Evolutionary conservation across 1,140 invertebrate species (phyloP), one percentile per base, ranked within the genome.

Genomic region (Listronotus oregonensis): DNA sequence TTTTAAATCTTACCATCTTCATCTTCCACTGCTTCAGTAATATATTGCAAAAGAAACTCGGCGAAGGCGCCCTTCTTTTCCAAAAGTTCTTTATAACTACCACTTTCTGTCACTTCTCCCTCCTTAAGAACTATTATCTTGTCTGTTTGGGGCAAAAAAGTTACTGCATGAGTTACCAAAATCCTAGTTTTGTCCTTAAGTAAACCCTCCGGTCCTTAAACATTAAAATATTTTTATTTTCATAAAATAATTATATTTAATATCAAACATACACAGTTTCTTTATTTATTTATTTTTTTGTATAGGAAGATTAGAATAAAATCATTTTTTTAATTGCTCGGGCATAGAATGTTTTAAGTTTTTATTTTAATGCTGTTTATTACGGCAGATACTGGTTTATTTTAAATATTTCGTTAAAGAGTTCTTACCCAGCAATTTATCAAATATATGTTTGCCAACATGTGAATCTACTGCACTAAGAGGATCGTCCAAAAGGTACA

Each of bases 361-460:
- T n/a, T n/a, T n/a, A n/a, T n/a, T n/a, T n/a, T n/a, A n/a, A n/a
- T n/a, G n/a, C n/a, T n/a, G n/a, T n/a, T n/a, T n/a, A n/a, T n/a
- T n/a, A n/a, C n/a, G n/a, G n/a, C n/a, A n/a, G n/a, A n/a, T n/a
- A n/a, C n/a, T n/a, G n/a, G n/a, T n/a, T n/a, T n/a, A n/a, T n/a
- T n/a, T n/a, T n/a, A n/a, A n/a, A n/a, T n/a, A n/a, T n/a, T n/a
- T n/a, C n/a, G n/a, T n/a, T n/a, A n/a, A n/a, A n/a, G n/a, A 6
- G 10, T 12, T 59, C 12, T 15, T 64, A 64, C 62, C 62, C 15
- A 64, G 32, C 37, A 94, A 88, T 73, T 95, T 89, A 67, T 97
- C 94, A 77, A 98, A 97, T 58, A 98, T 96, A 76, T 97, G 94
- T 80, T 94, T 94, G 12, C 94, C 93, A n/a, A 98, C 95, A 79